Base-by-base conservation (phyloP, 2,113 vertebrate species). In the Microcebus ravelobensis region DNA sequence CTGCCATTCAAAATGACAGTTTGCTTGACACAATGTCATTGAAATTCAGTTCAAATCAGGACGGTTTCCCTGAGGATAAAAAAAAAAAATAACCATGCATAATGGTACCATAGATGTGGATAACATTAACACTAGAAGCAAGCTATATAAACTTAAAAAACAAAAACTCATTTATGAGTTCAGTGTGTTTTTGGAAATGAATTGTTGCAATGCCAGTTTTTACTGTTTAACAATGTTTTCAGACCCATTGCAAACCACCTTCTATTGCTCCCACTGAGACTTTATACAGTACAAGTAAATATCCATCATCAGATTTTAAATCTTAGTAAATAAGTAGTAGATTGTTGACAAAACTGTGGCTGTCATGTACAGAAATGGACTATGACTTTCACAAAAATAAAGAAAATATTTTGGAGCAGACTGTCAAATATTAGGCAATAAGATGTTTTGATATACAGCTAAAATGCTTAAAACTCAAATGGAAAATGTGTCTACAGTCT, bases 351-450 rank as follows among this genome's bases (percentile, higher is more conserved):
- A 92, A 97, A 79, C 39, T 48, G 25, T 61, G 11, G 23, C 59
- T 90, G 42, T 81, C 65, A 3, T 90, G 21, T 80, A 15, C 67
- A 94, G 84, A 90, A 91, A 96, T 92, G 45, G 2, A 50, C 42
- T 57, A 25, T 50, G 57, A 31, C 71, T 88, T 73, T 85, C 81
- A 94, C 31, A 96, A 90, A 97, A 81, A 94, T 81, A 73, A 94
- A 79, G 91, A 61, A 93, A 90, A 90, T 84, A 61, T 82, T 96
- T 94, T 81, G 90, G 95, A 94, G 55, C 27, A 65, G 63, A 59
- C 63, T 84, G 55, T 96, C 67, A 89, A 91, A 79, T 63, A 92
- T 79, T 31, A 90, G 57, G 6, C 42, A 70, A 80, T 68, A 68
- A 93, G n/a, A 87, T 73, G 21, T 39, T 90, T 90, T 95, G 52